phyloP scores from a whole-genome alignment of 2,888 invertebrate species.

The Amphipoea oculea region DNA sequence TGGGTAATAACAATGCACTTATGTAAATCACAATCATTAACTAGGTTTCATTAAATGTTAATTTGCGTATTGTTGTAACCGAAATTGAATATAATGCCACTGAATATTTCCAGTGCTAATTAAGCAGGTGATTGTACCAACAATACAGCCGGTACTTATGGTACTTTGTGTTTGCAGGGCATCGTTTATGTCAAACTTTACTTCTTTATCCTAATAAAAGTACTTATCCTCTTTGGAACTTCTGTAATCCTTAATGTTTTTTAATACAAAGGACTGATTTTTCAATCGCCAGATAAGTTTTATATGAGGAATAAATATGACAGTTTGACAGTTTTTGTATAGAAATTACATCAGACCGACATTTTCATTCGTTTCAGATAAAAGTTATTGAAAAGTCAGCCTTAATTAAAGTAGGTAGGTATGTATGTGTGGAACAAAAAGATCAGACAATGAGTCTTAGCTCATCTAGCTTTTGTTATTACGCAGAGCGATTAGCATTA shows the following conservation, averaged over 20 bases:
- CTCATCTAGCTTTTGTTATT: not conserved
- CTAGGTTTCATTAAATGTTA: conserved; percentile 57
- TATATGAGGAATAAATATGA: no score
- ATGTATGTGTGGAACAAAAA: not conserved
- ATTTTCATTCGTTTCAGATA: no score
- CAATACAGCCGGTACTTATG: not conserved
- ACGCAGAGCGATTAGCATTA: not conserved
- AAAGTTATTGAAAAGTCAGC: no score
- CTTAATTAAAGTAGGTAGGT: not conserved
- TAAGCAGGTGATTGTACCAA: conserved; percentile 38
- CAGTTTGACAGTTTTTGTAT: no score
- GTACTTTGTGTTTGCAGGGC: conserved; percentile 14
- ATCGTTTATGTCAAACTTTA: conserved; percentile 16
- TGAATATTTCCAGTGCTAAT: conserved; percentile 51
- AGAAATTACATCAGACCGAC: no score
- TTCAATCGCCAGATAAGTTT: no score
- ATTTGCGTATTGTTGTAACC: conserved; percentile 37
- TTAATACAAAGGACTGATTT: no score
- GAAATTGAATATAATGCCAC: conserved; percentile 47
- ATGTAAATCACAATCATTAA: conserved; percentile 39
- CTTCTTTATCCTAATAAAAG: conserved; percentile 3
- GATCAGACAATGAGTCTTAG: not conserved
- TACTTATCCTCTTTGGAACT: not conserved
- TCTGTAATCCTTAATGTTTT: not conserved
- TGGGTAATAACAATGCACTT: conserved; percentile 40